These are phyloP conservation scores for Irena cyanogastra DNA, from an alignment of 2,113 vertebrate species.

Conservation along the genomic window DNA sequence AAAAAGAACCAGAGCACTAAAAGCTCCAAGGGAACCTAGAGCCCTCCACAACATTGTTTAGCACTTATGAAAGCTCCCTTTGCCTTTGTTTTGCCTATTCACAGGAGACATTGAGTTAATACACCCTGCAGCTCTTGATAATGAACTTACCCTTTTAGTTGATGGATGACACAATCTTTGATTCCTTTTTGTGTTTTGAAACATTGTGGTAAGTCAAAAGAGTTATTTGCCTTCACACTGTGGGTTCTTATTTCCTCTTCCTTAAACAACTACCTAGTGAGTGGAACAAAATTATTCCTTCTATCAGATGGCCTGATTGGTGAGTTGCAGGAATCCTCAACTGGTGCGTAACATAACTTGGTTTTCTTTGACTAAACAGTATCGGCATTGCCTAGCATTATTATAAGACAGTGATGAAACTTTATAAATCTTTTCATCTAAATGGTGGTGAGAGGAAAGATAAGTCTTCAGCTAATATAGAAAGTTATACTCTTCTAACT, in stretches of 20 bases:
- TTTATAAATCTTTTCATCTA: neutral
- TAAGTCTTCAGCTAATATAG: neutral
- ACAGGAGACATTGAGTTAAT: neutral
- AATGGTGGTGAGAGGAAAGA: neutral
- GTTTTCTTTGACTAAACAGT: neutral
- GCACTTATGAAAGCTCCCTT: neutral
- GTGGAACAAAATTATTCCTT: neutral
- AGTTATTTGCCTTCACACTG: neutral
- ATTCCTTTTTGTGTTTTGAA: neutral
- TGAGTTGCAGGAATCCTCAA: neutral
- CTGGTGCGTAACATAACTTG: neutral
- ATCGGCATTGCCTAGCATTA: neutral
- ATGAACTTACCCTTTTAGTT: neutral
- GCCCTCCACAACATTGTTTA: neutral
- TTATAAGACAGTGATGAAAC: neutral
- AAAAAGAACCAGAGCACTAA: neutral
- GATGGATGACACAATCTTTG: neutral
- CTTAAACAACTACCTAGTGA: neutral
- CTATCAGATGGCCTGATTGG: neutral
- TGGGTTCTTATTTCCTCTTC: neutral
- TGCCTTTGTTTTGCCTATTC: neutral
- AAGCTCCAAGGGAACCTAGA: neutral
- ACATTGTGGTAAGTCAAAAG: neutral
- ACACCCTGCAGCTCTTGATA: neutral
- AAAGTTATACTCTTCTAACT: neutral